Evolutionary conservation across 2,113 vertebrate genomes (phyloP), one percentile per base, ranked within the genome.

Genomic region (Prinia subflava): DNA sequence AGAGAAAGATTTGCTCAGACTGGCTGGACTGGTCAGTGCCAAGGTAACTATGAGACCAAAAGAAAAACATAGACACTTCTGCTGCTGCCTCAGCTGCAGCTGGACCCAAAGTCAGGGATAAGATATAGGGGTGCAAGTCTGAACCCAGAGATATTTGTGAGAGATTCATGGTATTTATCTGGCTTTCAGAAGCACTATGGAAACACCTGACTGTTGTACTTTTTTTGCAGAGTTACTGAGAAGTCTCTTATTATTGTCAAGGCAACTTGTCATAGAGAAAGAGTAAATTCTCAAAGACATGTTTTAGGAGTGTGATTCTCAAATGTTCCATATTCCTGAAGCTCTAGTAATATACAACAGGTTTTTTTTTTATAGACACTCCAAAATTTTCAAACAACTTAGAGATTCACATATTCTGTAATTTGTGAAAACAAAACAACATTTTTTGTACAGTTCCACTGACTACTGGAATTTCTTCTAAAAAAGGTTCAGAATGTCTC

Each of bases 351-450:
- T 37, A 33, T 1, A 55, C 10, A 49, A 21, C 20, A 42, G 1
- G 1, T 30, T 30, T 63, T 30, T 30, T 63, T 67, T 11, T 2
- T 2, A 6, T 70, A 67, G 37, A n/a, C 3, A 47, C 0, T 1
- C 4, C 7, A 50, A 77, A 62, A 76, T 60, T 39, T 33, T 76
- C 28, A 81, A 89, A 21, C 7, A 44, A 67, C 13, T 23, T 46
- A 22, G 12, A 56, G 24, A 55, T 15, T 53, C 11, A 44, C 8
- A 18, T 44, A 41, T 78, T 82, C 37, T 62, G 25, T 77, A 65
- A 56, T 21, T n/a, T n/a, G n/a, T n/a, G n/a, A n/a, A n/a, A n/a
- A n/a, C n/a, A n/a, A n/a, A n/a, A n/a, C n/a, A n/a, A 7, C 13
- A 24, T 42, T 87, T 70, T 25, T 47, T 69, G 6, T 50, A 57